Evolutionary conservation across 2,888 invertebrate genomes (phyloP), one percentile per base, ranked within the genome.

Genomic region (Ophion slaviceki): DNA sequence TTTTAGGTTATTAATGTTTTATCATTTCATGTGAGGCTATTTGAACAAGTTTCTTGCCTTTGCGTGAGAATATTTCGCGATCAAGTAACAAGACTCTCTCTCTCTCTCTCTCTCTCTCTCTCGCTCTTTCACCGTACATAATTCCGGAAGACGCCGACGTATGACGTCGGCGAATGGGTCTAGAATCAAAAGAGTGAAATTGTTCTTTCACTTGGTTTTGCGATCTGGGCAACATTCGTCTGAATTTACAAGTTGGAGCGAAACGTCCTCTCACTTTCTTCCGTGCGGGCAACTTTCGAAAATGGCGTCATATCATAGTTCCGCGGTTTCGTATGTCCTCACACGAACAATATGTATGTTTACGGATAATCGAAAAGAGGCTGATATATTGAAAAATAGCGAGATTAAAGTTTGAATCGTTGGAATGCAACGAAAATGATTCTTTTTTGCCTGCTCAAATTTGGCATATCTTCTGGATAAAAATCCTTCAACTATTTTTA

Each of bases 251-350:
- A 68, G 74, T 61, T 75, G 76, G 79, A 77, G 83, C 78, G 71
- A 83, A 81, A 66, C 83, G 83, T 71, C 80, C 85, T 83, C 81
- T 84, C 83, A 88, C 88, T 88, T 88, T 88, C 88, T 86, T 88
- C 81, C 77, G 77, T 75, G 80, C 71, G 59, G 79, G 66, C 70
- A 81, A 84, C 83, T 88, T 85, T 87, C 78, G 83, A 85, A 83
- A 78, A 80, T 82, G 82, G 72, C 80, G 80, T 76, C 75, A 68
- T 45, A 68, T 68, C 62, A 17, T 47, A 57, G 67, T 85, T 77
- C 61, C 71, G 77, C 74, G 40, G 61, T 70, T 76, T 28, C 53
- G 11, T 67, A 71, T 76, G 24, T 62, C 61, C 59, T 53, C 2
- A 28, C 14, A 7, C 1, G 11, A n/a, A 59, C 57, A 17, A 47